Percentiles rank a stretch among this genome's conserved stretches.
Evolutionary conservation across 2,888 invertebrate genomes (phyloP).

Genomic region (Apamea monoglypha): DNA sequence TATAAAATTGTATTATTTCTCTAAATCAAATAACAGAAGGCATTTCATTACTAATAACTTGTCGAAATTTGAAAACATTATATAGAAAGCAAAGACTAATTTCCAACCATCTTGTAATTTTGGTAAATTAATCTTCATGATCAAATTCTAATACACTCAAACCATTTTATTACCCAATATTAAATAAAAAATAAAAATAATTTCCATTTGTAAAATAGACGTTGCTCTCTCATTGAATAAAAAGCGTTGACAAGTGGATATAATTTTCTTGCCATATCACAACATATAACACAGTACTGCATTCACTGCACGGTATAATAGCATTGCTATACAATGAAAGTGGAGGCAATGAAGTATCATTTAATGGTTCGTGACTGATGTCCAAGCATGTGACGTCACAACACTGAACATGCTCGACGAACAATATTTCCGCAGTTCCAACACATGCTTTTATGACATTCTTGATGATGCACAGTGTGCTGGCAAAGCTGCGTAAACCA

Average conservation of each 20-base stretch:
- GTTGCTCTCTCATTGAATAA: conserved; percentile 57
- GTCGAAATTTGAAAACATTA: conserved; percentile 44
- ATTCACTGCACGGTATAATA: conserved; percentile 59
- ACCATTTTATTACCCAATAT: conserved; percentile 27
- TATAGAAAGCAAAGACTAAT: conserved; percentile 63
- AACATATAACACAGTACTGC: conserved; percentile 59
- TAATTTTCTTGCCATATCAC: conserved; percentile 55
- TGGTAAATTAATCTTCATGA: conserved; percentile 37
- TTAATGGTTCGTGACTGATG: conserved; percentile 52
- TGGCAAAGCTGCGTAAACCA: conserved; percentile 48
- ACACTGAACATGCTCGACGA: conserved; percentile 63
- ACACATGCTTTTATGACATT: conserved; percentile 58
- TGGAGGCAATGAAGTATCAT: conserved; percentile 49
- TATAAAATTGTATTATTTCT: not conserved
- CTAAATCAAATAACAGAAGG: not conserved
- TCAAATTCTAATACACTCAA: conserved; percentile 36
- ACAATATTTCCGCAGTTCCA: conserved; percentile 41
- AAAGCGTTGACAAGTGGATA: conserved; percentile 62
- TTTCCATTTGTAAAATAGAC: conserved; percentile 53
- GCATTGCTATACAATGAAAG: conserved; percentile 57
- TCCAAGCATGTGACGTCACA: conserved; percentile 62
- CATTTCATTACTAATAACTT: not conserved
- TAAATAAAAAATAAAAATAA: conserved; percentile 5
- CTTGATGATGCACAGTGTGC: conserved; percentile 35
- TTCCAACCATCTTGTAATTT: conserved; percentile 37